phyloP scores from a whole-genome alignment of 2,113 vertebrate species.

The Guaruba guarouba region DNA sequence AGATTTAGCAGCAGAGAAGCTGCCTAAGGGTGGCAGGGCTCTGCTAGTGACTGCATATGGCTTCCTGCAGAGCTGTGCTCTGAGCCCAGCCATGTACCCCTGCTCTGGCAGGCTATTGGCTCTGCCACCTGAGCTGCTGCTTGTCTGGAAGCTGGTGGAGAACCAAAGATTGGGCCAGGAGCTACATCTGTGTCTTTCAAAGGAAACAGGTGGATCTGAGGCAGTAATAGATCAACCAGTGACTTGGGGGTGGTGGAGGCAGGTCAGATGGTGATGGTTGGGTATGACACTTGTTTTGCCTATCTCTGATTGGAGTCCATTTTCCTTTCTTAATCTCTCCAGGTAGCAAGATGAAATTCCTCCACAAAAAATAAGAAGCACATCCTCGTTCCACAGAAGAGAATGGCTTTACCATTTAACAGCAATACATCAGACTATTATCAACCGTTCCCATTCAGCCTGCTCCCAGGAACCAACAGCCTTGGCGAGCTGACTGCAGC shows the following conservation, averaged over 20 bases:
- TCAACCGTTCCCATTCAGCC: neutral
- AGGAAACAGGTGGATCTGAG: neutral
- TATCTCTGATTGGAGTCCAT: neutral
- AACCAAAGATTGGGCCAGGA: neutral
- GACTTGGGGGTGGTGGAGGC: neutral
- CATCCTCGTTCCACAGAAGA: neutral
- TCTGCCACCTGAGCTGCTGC: neutral
- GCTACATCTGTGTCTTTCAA: neutral
- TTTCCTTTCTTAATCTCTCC: conserved; percentile 21
- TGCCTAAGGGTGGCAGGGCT: neutral
- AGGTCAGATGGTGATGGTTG: neutral
- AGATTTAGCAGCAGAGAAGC: neutral
- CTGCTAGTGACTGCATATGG: neutral
- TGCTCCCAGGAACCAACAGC: neutral
- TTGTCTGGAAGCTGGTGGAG: neutral
- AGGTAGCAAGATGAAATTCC: conserved; percentile 84
- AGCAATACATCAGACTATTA: neutral
- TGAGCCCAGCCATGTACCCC: neutral
- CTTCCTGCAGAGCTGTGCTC: neutral
- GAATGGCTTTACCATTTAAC: neutral
- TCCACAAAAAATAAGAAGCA: conserved; percentile 77
- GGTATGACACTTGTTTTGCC: neutral
- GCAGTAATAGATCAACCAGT: neutral
- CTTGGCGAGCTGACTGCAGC: neutral
- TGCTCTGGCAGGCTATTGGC: neutral